Conservation (phyloP, 2,797 vertebrate species). For the Potorous gilbertii region DNA sequence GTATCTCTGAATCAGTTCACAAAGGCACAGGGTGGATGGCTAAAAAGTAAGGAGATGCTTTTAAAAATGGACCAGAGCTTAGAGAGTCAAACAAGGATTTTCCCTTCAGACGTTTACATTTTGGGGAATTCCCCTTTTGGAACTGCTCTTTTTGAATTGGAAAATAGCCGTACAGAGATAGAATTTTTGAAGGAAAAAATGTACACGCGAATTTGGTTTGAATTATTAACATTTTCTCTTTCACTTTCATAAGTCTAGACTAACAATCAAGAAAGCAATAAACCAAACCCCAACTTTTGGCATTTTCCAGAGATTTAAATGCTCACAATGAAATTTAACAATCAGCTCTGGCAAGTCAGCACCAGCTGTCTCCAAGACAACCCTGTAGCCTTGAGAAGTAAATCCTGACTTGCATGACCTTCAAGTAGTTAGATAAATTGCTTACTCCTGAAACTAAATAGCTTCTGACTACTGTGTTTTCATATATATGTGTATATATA, state of each 20-base stretch:
- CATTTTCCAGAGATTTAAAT: not conserved
- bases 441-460: not conserved
- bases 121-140: not conserved
- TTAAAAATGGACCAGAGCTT: not conserved
- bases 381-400: not conserved
- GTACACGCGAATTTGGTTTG: not conserved
- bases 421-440: not conserved
- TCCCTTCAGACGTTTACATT: not conserved
- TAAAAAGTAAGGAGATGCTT: constrained; percentile 44
- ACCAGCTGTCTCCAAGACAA: not conserved
- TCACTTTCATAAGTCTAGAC: not conserved
- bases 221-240: not conserved
- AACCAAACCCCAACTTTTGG: not conserved
- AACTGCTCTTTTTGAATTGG: constrained; percentile 3
- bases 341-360: not conserved
- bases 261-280: not conserved
- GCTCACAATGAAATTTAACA: not conserved
- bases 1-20: not conserved
- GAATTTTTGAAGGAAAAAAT: not conserved
- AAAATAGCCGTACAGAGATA: not conserved
- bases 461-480: not conserved
- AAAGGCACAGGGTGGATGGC: constrained; percentile 19
- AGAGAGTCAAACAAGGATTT: not conserved
- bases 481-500: not conserved
- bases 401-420: not conserved